Conservation (phyloP, 1,140 invertebrate genomes). For the Procambarus clarkii region DNA sequence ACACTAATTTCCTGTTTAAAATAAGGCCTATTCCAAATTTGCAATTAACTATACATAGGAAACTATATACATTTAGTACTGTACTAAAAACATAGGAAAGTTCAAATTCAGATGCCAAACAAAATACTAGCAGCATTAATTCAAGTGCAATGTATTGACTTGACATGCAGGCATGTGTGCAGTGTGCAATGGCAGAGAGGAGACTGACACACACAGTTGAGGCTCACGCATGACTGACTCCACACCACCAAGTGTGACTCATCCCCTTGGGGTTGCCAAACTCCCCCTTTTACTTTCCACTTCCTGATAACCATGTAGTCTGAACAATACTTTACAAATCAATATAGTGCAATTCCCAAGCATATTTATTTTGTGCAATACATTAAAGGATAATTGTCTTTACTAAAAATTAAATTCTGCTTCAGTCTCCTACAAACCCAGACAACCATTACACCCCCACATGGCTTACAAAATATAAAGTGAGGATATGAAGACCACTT, state of each 20-base stretch:
- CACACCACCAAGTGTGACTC: conserved; percentile 45
- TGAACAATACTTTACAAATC: neutral
- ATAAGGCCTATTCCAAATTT: no score
- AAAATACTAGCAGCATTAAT: neutral
- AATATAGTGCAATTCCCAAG: no score
- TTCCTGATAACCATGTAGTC: neutral
- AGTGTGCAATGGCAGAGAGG: conserved; percentile 7
- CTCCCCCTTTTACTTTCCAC: neutral
- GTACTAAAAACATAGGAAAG: no score
- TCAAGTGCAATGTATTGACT: neutral
- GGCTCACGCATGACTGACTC: conserved; percentile 49
- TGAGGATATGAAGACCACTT: no score
- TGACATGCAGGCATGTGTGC: neutral
- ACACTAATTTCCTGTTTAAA: no score
- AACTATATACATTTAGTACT: no score
- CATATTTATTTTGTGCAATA: neutral
- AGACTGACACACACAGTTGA: conserved; percentile 31
- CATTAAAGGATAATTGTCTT: neutral
- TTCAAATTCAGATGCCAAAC: no score
- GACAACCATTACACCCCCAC: neutral
- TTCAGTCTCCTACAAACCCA: neutral
- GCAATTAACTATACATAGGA: no score
- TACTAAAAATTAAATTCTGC: neutral
- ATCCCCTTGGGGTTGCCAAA: conserved; percentile 22
- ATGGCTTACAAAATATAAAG: neutral